A percentile compares a stretch with the other conserved stretches of the same genome.
Evolutionary conservation across 2,888 invertebrate genomes (phyloP).

Genomic region (Phyto melanocephala): DNA sequence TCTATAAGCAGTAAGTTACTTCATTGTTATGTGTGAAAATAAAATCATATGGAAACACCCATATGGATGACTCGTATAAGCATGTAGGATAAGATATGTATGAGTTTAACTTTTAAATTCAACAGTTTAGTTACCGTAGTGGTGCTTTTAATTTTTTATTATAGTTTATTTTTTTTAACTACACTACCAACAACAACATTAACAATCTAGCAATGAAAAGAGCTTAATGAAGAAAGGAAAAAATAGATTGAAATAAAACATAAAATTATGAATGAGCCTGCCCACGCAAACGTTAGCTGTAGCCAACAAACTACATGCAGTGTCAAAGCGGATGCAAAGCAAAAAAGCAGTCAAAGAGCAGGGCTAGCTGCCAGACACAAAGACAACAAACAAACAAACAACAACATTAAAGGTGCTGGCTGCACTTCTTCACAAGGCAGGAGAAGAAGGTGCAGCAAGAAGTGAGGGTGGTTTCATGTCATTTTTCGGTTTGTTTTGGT

Average conservation of each 20-base stretch:
- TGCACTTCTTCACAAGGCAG: conserved; percentile 1
- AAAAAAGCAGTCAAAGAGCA: conserved; percentile 48
- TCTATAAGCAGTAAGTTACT: background rate
- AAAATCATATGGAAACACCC: background rate
- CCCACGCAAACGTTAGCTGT: conserved; percentile 67
- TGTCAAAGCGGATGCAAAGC: conserved; percentile 63
- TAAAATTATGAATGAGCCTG: conserved; percentile 71
- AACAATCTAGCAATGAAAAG: conserved; percentile 57
- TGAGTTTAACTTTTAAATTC: background rate
- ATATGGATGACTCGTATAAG: background rate
- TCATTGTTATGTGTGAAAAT: too few relatives aligned
- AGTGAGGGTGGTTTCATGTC: conserved; percentile 46
- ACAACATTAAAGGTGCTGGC: conserved; percentile 39
- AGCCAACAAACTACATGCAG: conserved; percentile 52
- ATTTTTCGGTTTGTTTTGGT: conserved; percentile 33
- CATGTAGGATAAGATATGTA: background rate
- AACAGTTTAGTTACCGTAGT: conserved; percentile 5
- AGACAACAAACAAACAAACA: conserved; percentile 48
- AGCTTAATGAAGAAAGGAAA: conserved; percentile 57
- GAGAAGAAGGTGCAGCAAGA: conserved; percentile 51
- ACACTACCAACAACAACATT: conserved; percentile 48
- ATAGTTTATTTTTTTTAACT: conserved; percentile 34
- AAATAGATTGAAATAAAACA: conserved; percentile 57
- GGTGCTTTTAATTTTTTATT: background rate
- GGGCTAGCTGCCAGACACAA: conserved; percentile 52